Conservation (phyloP, 2,797 vertebrate genomes). For the Anas acuta region DNA sequence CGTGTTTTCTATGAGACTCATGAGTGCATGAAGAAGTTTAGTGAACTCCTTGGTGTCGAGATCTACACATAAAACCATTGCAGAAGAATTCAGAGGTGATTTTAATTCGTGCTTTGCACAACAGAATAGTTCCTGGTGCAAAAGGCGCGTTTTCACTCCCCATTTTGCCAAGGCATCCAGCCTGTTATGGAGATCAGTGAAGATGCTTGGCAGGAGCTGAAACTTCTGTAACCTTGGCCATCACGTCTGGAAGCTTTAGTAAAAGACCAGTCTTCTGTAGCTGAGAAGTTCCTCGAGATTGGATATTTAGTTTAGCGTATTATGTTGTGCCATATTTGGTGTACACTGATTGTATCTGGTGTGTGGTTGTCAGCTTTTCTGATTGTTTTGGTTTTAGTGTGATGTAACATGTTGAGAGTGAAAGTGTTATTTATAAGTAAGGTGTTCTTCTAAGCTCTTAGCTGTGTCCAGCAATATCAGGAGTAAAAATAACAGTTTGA, state of each 20-base stretch:
- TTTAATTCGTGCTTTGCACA: background rate
- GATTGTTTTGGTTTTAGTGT: background rate
- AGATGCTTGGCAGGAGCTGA: background rate
- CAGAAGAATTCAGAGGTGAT: background rate
- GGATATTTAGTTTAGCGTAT: background rate
- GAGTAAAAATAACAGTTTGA: constrained; percentile 35
- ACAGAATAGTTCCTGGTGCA: background rate
- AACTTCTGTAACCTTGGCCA: background rate
- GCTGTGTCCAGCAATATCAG: background rate
- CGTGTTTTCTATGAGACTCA: background rate
- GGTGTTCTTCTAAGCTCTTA: background rate
- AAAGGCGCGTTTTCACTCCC: background rate
- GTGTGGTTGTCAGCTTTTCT: background rate
- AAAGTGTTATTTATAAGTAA: constrained; percentile 28
- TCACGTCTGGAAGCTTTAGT: background rate
- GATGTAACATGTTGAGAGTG: background rate
- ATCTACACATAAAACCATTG: background rate
- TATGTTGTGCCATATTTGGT: background rate
- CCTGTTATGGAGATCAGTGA: background rate
- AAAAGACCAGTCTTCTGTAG: background rate
- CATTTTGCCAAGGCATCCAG: background rate
- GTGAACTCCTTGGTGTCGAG: background rate
- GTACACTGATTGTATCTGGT: background rate
- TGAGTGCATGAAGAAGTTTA: background rate
- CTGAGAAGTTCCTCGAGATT: background rate